Conservation (phyloP, 2,113 vertebrate species). For the Aleadryas rufinucha region DNA sequence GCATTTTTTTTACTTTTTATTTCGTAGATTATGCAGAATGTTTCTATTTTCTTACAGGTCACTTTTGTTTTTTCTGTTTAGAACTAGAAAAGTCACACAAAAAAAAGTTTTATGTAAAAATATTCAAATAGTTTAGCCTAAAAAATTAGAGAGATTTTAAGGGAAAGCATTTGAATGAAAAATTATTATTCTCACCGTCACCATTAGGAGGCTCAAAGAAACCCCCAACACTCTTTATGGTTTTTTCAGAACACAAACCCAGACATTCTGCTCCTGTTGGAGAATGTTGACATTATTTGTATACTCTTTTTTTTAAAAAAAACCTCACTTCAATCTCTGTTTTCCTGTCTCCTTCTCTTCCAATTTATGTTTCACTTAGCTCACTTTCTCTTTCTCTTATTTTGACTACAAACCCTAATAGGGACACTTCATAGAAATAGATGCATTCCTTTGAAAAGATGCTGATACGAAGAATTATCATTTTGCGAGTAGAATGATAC, state of each 20-base stretch:
- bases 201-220: not conserved
- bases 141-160: not conserved
- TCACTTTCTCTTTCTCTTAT: not conserved
- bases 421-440: not conserved
- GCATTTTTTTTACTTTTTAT: not conserved
- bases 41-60: not conserved
- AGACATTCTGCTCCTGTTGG: not conserved
- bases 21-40: not conserved
- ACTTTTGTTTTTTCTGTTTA: not conserved
- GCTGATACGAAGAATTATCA: not conserved
- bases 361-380: not conserved
- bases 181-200: not conserved
- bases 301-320: not conserved
- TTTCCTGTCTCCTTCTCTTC: not conserved
- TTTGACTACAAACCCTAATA: not conserved
- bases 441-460: not conserved
- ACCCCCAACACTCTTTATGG: rapidly evolving
- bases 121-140: not conserved
- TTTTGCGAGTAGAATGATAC: not conserved
- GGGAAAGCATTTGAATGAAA: not conserved
- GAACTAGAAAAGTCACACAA: not conserved
- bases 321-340: not conserved
- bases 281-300: not conserved
- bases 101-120: not conserved
- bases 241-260: not conserved